phyloP scores from a whole-genome alignment of 2,113 vertebrate genomes.

The Eonycteris spelaea region DNA sequence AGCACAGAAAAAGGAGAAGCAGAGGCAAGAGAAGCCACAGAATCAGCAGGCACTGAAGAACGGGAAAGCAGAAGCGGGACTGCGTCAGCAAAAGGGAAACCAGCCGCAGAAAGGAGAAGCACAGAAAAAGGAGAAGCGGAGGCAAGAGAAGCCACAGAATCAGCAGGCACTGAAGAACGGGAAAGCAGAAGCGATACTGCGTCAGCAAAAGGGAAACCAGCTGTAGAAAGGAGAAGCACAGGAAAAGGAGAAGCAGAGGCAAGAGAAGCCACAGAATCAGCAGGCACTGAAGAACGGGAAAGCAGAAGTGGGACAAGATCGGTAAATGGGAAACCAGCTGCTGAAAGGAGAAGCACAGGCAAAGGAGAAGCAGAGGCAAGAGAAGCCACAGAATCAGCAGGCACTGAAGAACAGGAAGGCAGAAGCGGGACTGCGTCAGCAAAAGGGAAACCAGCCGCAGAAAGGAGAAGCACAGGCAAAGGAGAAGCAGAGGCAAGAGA shows the following conservation, averaged over 20 bases:
- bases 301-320: accelerated
- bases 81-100: too few species aligned
- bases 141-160: too few species aligned
- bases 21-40: too few species aligned
- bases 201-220: neutral
- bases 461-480: neutral
- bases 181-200: neutral
- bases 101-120: too few species aligned
- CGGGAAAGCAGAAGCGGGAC: too few species aligned
- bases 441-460: neutral
- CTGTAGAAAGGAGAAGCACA: neutral
- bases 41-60: too few species aligned
- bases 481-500: neutral
- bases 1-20: too few species aligned
- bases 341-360: neutral
- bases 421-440: neutral
- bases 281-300: neutral
- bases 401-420: neutral
- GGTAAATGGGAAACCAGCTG: neutral
- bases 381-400: neutral
- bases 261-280: neutral
- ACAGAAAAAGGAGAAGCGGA: too few species aligned
- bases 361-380: neutral
- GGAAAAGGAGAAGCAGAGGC: neutral
- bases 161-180: too few species aligned